Evolutionary conservation across 2,888 invertebrate genomes (phyloP), one percentile per base, ranked within the genome.

Genomic region (Entomobrya multifasciata): DNA sequence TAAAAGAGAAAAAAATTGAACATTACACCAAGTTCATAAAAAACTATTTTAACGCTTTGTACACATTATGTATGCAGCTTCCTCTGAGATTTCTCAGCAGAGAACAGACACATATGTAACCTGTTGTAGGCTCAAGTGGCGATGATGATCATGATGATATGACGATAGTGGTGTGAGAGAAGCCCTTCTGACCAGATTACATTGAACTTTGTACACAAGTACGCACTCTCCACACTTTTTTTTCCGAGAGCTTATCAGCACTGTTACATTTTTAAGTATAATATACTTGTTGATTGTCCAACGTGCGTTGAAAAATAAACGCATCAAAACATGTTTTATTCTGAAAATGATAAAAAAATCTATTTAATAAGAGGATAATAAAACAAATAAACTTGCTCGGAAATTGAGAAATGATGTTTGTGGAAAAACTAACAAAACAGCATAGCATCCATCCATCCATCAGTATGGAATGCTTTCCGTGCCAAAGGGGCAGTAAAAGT

Each of bases 101-200:
- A 70, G 15, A 49, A 57, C 41, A 27, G 22, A 60, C 62, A 83
- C 84, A 78, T n/a, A n/a, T 65, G 80, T 86, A 86, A 86, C 86
- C 74, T 52, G 86, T 80, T 86, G 80, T 47, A 79, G 67, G 70
- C 47, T 36, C 8, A 8, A 62, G 22, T 49, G 22, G n/a, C 17
- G 22, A 44, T 20, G 20, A 20, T 55, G 55, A 22, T n/a, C 15
- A 17, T 36, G 62, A 30, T 65, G 36, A 36, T n/a, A n/a, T n/a
- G n/a, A n/a, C n/a, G n/a, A n/a, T n/a, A 36, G 36, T 41, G 49
- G 49, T 44, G 36, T 36, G 49, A 25, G 57, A 30, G 65, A 81
- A 81, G 70, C 81, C 86, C 81, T 87, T 77, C 81, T 87, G 86
- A 82, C 81, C 86, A 87, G 86, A 87, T 87, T 87, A 82, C 81